Base-by-base conservation (phyloP, 2,113 vertebrate genomes). In the Poeciliopsis occidentalis region DNA sequence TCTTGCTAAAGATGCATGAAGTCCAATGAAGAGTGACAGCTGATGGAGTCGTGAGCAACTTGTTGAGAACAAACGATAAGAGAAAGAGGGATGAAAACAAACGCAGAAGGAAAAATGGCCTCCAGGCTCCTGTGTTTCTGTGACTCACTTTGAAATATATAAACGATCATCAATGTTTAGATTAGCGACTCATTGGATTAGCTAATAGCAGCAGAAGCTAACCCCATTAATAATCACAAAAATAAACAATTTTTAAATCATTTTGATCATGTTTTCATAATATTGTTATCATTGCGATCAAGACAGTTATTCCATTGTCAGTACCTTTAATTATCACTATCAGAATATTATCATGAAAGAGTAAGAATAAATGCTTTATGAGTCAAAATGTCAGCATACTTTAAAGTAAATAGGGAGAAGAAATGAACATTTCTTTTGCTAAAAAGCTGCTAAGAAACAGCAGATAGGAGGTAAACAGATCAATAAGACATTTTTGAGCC, bases 111-210 rank as follows among this genome's bases (percentile, higher is more conserved):
- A 31, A 51, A 67, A 82, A 73, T 61, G 78, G 71, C 79, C 84
- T 31, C 64, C 57, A 60, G 47, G 85, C 22, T 54, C 51, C 4
- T 54, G 47, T 4, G 47, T 54, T 19, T 54, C 51, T 57, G 51
- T 54, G 22, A 57, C 63, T 89, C 85, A 83, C 75, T 76, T 57
- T 51, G 51, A 78, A 66, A 63, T 84, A 76, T 82, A 84, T 68
- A 63, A 60, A 8, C n/a, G 51, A 37, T 11, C 34, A 37, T 37
- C 34, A 37, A 37, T 37, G 10, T 37, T 37, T 37, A 37, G 11
- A 37, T 11, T 12, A 37, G 34, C 34, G 0, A 3, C 10, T 37
- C 34, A 34, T 8, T 34, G 8, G 32, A 8, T 1, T 34, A 34
- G 32, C 32, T 34, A 34, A 34, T 34, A 34, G 32, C 32, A 34